Base-by-base conservation (phyloP, 2,888 invertebrate species). In the Notodonta dromedarius region DNA sequence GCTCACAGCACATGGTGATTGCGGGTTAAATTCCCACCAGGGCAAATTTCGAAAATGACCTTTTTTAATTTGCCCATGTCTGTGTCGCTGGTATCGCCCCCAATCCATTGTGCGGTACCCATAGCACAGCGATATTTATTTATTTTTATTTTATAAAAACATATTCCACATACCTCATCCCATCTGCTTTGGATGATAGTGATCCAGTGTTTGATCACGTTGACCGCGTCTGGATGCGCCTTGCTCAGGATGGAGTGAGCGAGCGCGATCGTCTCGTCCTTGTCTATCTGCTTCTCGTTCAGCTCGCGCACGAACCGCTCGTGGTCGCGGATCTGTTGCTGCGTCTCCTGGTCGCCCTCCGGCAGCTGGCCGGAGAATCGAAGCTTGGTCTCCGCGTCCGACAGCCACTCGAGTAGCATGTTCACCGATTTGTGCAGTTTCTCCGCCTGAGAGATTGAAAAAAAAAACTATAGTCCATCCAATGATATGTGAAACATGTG, bases 161-260 rank as follows among this genome's bases (percentile, higher is more conserved):
- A 24, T 24, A 35, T 35, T 3, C 35, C 9, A 69, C 83, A 80
- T 11, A 98, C 97, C 94, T 98, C 98, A 78, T 98, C 98, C 99
- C 99, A 99, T 70, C 99, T 94, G 32, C 98, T 97, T 83, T 99
- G 97, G 66, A 99, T 98, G 68, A 99, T 98, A 44, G 98, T 98
- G 71, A 99, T 97, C 99, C 99, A 99, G 91, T 99, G 99, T 85
- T 98, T 98, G 84, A 99, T 98, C n/a, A 99, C 98, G 16, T 97
- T 96, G n/a, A 98, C 97, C 0, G 98, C 99, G 83, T 99, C 98
- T 0, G 99, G 99, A 91, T 99, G 99, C n/a, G 98, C 98, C 84
- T 98, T 97, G 71, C 95, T 95, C 61, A 99, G 94, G 74, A 99
- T 98, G 48, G 95, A 95, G 81, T 98, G 97, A 0, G 99, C 99